Evolutionary conservation across 2,797 vertebrate species (phyloP).

Genomic region (Peromyscus nudipes): DNA sequence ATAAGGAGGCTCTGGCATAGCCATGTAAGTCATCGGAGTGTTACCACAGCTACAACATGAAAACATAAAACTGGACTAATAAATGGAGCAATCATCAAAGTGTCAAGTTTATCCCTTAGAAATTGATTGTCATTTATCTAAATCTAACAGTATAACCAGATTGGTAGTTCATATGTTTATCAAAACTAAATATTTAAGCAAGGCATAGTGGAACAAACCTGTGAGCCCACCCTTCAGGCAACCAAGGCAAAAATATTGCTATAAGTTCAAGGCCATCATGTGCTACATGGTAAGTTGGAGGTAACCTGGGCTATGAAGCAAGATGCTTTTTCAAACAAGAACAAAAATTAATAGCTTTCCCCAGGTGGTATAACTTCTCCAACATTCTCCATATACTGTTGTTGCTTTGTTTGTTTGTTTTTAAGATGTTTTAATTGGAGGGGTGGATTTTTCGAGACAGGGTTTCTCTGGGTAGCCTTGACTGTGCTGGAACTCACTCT

Average conservation of each 20-base stretch:
- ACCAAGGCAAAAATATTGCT: background rate
- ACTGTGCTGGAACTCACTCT: no score
- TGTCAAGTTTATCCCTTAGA: slow-evolving; percentile 25
- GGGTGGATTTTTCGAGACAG: no score
- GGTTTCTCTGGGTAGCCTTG: no score
- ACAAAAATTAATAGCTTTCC: slow-evolving; percentile 18
- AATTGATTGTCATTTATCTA: background rate
- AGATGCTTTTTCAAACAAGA: background rate
- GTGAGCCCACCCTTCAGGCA: background rate
- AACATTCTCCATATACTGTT: background rate
- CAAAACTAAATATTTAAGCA: background rate
- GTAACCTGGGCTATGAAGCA: background rate
- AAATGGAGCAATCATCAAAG: slow-evolving; percentile 6
- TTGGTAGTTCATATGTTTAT: background rate
- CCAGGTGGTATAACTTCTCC: background rate
- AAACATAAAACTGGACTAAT: slow-evolving; percentile 12
- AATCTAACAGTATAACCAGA: slow-evolving; percentile 18
- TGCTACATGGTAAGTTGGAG: background rate
- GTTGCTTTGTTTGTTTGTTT: background rate
- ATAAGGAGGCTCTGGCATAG: background rate
- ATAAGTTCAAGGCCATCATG: background rate
- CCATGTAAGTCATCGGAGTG: slow-evolving; percentile 8
- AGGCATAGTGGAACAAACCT: background rate
- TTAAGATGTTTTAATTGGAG: background rate
- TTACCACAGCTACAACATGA: slow-evolving; percentile 28